phyloP scores from a whole-genome alignment of 2,888 invertebrate species.

The Crocallis elinguaria region DNA sequence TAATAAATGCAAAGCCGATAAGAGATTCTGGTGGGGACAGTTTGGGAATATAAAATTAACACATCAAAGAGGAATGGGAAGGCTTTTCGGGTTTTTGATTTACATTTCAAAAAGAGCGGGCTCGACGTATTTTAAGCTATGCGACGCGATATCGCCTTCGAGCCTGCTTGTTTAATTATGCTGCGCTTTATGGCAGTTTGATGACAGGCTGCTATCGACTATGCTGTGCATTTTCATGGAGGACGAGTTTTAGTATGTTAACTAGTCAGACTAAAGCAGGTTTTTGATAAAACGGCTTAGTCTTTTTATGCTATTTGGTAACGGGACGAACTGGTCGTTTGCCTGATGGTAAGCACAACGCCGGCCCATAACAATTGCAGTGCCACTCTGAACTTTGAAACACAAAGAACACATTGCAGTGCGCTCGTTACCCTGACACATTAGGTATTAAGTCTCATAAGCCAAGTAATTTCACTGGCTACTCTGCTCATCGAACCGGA shows the following conservation, averaged over 20 bases:
- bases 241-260: constrained; percentile 1
- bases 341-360: too few relatives aligned
- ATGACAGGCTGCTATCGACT: constrained; percentile 12
- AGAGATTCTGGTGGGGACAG: constrained; percentile 54
- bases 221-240: constrained; percentile 5
- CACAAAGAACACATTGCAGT: too few relatives aligned
- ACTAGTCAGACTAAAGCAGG: too few relatives aligned
- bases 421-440: too few relatives aligned
- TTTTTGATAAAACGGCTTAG: too few relatives aligned
- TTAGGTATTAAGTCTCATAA: too few relatives aligned
- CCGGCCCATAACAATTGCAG: too few relatives aligned
- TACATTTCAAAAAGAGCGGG: constrained; percentile 76
- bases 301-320: too few relatives aligned
- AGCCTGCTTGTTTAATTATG: constrained; percentile 33
- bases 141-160: constrained; percentile 19
- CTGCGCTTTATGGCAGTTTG: constrained; percentile 18
- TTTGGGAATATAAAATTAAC: constrained; percentile 70
- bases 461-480: too few relatives aligned
- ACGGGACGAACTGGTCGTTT: too few relatives aligned
- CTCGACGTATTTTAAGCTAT: constrained; percentile 51
- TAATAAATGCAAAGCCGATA: constrained; percentile 65
- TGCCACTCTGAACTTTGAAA: too few relatives aligned
- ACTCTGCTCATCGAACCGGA: too few relatives aligned
- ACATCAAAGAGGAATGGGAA: constrained; percentile 74
- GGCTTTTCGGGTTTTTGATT: constrained; percentile 72